phyloP scores from a whole-genome alignment of 2,113 vertebrate species.

The Rattus rattus region DNA sequence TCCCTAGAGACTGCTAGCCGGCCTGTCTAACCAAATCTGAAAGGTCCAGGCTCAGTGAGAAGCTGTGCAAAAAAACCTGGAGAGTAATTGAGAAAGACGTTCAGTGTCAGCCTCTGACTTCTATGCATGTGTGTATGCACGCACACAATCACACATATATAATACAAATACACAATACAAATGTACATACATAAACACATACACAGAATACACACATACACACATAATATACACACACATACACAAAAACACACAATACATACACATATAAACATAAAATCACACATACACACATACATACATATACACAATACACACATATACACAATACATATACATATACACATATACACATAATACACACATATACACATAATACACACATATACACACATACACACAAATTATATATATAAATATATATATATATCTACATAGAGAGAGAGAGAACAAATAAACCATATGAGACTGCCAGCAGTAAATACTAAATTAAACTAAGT shows the following conservation, averaged over 20 bases:
- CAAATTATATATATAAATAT: not conserved
- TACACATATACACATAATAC: not conserved
- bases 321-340: not conserved
- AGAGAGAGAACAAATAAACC: not conserved
- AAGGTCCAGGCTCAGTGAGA: not conserved
- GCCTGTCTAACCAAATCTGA: too few relatives aligned
- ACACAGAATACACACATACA: not conserved
- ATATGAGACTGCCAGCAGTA: not conserved
- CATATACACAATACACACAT: not conserved
- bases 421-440: not conserved
- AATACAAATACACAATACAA: not conserved
- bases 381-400: too few relatives aligned
- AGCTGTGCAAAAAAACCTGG: not conserved
- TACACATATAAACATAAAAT: too few relatives aligned
- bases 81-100: not conserved
- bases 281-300: not conserved
- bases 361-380: not conserved
- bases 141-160: not conserved
- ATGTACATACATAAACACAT: not conserved
- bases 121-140: not conserved
- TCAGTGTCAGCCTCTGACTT: not conserved
- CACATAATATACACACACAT: not conserved
- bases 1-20: not conserved
- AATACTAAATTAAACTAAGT: slow-evolving; percentile 14
- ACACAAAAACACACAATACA: not conserved